Evolutionary conservation across 2,888 invertebrate genomes (phyloP).

Genomic region (Apotomis capreana): DNA sequence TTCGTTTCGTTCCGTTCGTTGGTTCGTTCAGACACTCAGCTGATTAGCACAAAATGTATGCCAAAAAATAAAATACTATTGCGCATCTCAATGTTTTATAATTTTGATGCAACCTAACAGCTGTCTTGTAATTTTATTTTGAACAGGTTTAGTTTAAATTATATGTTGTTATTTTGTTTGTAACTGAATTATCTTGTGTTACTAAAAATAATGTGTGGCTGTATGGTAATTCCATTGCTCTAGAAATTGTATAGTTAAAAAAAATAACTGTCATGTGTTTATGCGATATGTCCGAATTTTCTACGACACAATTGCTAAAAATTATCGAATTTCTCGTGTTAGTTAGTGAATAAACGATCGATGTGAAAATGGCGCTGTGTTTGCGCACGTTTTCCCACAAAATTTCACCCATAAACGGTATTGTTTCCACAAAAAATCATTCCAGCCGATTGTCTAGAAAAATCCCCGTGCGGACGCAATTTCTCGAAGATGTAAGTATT

Average conservation of each 20-base stretch:
- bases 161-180: too few species aligned
- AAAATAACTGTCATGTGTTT: slow-evolving; percentile 56
- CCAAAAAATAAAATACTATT: too few species aligned
- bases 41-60: neutral
- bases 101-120: too few species aligned
- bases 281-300: slow-evolving; percentile 62
- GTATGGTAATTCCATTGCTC: neutral
- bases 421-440: slow-evolving; percentile 81
- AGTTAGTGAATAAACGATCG: slow-evolving; percentile 50
- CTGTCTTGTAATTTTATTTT: too few species aligned
- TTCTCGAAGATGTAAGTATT: slow-evolving; percentile 81
- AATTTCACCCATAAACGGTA: slow-evolving; percentile 79
- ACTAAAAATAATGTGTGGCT: slow-evolving; percentile 3
- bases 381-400: slow-evolving; percentile 83
- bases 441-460: slow-evolving; percentile 79
- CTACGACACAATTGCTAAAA: slow-evolving; percentile 62
- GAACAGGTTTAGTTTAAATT: too few species aligned
- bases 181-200: too few species aligned
- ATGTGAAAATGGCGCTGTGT: slow-evolving; percentile 82
- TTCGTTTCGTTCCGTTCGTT: neutral
- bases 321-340: slow-evolving; percentile 52
- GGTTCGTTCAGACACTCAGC: neutral
- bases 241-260: slow-evolving; percentile 35
- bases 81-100: too few species aligned
- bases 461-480: slow-evolving; percentile 74